Evolutionary conservation across 2,113 vertebrate genomes (phyloP).

Genomic region (Gambusia holbrooki): DNA sequence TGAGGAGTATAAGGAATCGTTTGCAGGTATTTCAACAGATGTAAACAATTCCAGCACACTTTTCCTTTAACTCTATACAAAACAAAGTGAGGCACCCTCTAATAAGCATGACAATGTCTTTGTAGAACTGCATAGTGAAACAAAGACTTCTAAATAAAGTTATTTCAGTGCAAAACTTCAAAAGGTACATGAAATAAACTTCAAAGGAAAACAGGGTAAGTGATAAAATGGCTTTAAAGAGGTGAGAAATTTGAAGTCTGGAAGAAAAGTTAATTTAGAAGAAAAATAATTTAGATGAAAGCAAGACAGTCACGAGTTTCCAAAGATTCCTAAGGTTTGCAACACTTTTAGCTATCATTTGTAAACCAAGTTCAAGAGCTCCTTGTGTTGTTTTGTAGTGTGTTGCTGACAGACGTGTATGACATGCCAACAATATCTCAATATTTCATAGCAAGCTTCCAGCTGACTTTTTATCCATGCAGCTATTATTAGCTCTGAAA

Average conservation of each 20-base stretch:
- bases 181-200: background rate
- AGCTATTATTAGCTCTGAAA: slow-evolving; percentile 51
- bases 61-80: too few species aligned
- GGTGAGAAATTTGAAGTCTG: background rate
- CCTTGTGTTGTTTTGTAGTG: slow-evolving; percentile 25
- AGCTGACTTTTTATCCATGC: slow-evolving; percentile 27
- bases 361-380: slow-evolving; percentile 37
- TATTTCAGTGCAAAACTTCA: background rate
- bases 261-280: background rate
- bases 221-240: background rate
- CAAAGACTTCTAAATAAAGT: too few species aligned
- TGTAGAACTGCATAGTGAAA: too few species aligned
- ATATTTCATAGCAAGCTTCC: slow-evolving; percentile 8
- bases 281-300: slow-evolving; percentile 1
- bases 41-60: background rate
- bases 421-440: slow-evolving; percentile 12
- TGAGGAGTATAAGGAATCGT: background rate
- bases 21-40: background rate
- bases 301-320: slow-evolving; percentile 22
- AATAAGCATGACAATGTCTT: background rate
- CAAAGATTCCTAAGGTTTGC: slow-evolving; percentile 26
- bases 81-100: background rate
- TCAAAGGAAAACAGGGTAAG: background rate
- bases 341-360: slow-evolving; percentile 4
- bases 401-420: slow-evolving; percentile 27